Base-by-base conservation (phyloP, 2,113 vertebrate genomes). In the Tylochromis polylepis region DNA sequence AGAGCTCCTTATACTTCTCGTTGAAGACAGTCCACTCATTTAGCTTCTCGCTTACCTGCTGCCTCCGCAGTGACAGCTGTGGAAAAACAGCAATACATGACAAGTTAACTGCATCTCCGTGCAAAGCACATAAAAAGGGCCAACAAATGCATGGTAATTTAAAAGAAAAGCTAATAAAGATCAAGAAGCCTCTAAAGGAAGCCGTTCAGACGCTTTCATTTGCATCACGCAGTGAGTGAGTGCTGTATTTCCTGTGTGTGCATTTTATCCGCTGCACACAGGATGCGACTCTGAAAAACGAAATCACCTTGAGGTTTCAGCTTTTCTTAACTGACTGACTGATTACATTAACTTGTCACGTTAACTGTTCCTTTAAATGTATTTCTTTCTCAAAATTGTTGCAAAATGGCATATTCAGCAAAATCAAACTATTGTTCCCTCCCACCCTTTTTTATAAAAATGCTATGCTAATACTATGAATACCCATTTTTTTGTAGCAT, bases 11-110 rank as follows among this genome's bases (percentile, higher is more conserved):
- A 96, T 98, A 97, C 94, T 97, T 98, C 62, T 98, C 98, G 22
- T 95, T 98, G 95, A 99, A 99, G 41, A 99, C 95, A 1, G 96
- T 96, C 98, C 98, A 99, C 89, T 99, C 98, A 51, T 98, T 99
- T 92, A 99, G 94, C 51, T 96, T 97, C 91, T 99, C 97, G 2
- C 95, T 96, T 34, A 98, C 97, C 94, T 98, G 97, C 81, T 99
- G 98, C 60, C 96, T 88, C 82, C 98, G 96, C 79, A 98, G 94
- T 16, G 97, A 97, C 85, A 99, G 95, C 99, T 99, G 94, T 89
- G 92, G 49, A 89, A 15, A 58, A 60, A 92, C 70, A 85, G 14
- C n/a, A 16, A 14, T 2, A 49, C 6, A 80, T 11, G 41, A 43
- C 11, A 12, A 51, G 8, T 65, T 20, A 82, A 55, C 24, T 22